Evolutionary conservation across 2,797 vertebrate genomes (phyloP).

Genomic region (Botia almorhae): DNA sequence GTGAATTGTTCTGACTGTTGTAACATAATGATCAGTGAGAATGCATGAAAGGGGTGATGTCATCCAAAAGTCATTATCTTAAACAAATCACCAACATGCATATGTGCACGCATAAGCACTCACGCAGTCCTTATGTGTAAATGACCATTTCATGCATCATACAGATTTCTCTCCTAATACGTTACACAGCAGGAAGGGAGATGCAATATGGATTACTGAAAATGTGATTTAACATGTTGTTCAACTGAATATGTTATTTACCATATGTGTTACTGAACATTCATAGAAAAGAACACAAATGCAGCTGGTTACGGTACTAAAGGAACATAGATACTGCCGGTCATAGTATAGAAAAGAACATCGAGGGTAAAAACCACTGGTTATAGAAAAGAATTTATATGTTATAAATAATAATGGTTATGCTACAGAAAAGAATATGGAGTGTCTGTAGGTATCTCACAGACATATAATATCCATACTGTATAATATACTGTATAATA

Average conservation of each 20-base stretch:
- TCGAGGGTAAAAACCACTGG: too few relatives aligned
- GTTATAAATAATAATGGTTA: too few relatives aligned
- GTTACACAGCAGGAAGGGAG: background rate
- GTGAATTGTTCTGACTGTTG: background rate
- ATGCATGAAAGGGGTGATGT: constrained; percentile 8
- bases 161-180: background rate
- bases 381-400: too few relatives aligned
- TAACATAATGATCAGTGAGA: background rate
- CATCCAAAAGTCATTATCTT: background rate
- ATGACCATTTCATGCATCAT: background rate
- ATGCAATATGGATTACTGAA: background rate
- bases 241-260: background rate
- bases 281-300: too few relatives aligned
- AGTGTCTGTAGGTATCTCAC: too few relatives aligned
- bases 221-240: background rate
- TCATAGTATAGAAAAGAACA: too few relatives aligned
- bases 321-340: too few relatives aligned
- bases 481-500: too few relatives aligned
- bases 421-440: too few relatives aligned
- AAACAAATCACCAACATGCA: background rate
- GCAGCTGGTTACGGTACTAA: too few relatives aligned
- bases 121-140: background rate
- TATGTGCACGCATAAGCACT: background rate
- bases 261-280: too few relatives aligned
- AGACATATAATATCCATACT: too few relatives aligned